phyloP scores from a whole-genome alignment of 2,888 invertebrate species.

The Arge pagana region DNA sequence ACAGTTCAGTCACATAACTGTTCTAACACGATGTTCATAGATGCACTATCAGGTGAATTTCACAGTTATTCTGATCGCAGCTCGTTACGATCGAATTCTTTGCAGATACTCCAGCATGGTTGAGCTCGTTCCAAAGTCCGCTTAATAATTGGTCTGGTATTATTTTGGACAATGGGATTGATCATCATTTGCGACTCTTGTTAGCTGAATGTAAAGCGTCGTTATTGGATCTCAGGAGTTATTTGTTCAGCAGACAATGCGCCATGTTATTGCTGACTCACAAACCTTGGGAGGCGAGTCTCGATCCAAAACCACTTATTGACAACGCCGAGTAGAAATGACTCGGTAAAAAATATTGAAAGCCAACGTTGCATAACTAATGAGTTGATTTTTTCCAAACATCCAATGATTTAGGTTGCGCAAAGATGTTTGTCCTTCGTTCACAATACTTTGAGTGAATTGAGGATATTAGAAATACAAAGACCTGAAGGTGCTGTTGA shows the following conservation, averaged over 20 bases:
- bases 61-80: not conserved
- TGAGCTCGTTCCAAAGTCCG: constrained; percentile 78
- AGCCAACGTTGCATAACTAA: not conserved
- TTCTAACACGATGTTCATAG: no score
- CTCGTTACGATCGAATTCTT: no score
- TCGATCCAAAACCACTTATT: constrained; percentile 16
- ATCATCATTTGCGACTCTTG: constrained; percentile 60
- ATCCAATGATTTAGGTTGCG: constrained; percentile 69
- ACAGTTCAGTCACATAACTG: no score
- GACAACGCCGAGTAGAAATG: no score
- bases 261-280: constrained; percentile 76
- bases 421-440: constrained; percentile 87
- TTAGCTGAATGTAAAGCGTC: constrained; percentile 64
- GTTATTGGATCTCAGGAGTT: constrained; percentile 88
- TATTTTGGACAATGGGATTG: constrained; percentile 66
- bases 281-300: constrained; percentile 80
- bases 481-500: constrained; percentile 82
- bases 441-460: constrained; percentile 85
- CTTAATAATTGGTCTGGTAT: constrained; percentile 86
- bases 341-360: no score
- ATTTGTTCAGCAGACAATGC: constrained; percentile 91
- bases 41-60: no score
- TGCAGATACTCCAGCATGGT: constrained; percentile 82
- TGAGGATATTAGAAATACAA: constrained; percentile 78
- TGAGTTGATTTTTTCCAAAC: not conserved